Evolutionary conservation across 1,140 invertebrate species (phyloP), one percentile per base, ranked within the genome.

Genomic region (Ylistrum balloti): DNA sequence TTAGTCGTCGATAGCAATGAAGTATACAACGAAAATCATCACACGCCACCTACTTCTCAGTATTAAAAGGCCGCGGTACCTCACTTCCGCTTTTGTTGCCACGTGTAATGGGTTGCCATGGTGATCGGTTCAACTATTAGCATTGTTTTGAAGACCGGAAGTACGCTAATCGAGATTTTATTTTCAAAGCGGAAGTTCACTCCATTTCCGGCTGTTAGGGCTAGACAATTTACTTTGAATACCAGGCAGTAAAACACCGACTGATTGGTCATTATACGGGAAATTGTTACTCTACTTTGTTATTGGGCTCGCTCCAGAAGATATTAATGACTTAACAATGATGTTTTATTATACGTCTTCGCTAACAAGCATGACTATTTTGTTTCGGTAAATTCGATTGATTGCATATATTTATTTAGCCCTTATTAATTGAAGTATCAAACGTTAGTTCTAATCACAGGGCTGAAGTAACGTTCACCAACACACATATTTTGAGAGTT

Each of bases 191-290:
- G 56, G 56, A 74, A 74, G 56, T 74, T 74, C 56, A n/a, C 56
- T 74, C 56, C 56, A 74, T 74, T 74, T 74, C 56, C n/a, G 56
- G 56, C 56, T 74, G 56, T 74, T 74, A 74, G 28, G n/a, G 56
- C 56, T n/a, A 74, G 22, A 74, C 56, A 11, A 74, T 74, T n/a
- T 74, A 74, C 56, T 74, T 74, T 74, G 17, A 74, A 74, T 74
- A 74, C 9, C 11, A n/a, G 56, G n/a, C 56, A 74, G 56, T 74
- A 74, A 74, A 74, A 9, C 28, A 28, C 56, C 22, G 22, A 17
- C 56, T 74, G 56, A 74, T 74, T 74, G 56, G 56, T 74, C 56
- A 74, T 74, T 74, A 74, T n/a, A 74, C 56, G 56, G 45, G 56
- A 74, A 74, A 74, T 74, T 74, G 56, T 74, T 74, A 74, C 56